Evolutionary conservation across 2,888 invertebrate genomes (phyloP), one percentile per base, ranked within the genome.

Genomic region (Xanthorhoe spadicearia): DNA sequence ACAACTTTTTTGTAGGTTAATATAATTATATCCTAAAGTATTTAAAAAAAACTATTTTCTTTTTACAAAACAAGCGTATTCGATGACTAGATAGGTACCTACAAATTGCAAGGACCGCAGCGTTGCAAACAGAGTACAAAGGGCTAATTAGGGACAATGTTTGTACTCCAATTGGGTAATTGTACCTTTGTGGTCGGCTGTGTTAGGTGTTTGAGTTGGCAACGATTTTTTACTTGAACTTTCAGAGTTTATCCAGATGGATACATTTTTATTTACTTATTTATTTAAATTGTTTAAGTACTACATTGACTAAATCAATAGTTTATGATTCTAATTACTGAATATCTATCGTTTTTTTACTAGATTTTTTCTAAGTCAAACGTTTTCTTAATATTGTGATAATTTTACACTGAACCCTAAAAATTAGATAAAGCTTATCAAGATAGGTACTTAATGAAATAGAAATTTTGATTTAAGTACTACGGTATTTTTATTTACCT

Each of bases 71-170:
- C 38, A 43, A 43, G 38, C 38, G 2, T 43, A 43, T 43, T 43
- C 13, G 38, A 43, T 13, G 7, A 15, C 4, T 48, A 28, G 56
- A 10, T 18, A n/a, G n/a, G n/a, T n/a, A n/a, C n/a, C n/a, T n/a
- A 50, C 50, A 58, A 59, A 59, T 59, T 15, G 38, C 38, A 38
- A 15, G 50, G 35, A 35, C 61, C 62, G 18, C 62, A 62, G 5
- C 2, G 23, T n/a, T 56, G 56, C 28, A 56, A 62, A 62, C 56
- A 51, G 38, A 8, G 15, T 58, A 38, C 55, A 55, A 61, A 51
- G 43, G 50, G 10, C 62, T 62, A 62, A 62, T 62, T 62, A 62
- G 43, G 19, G 48, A 61, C 15, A 18, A 35, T 61, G 55, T 62
- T 62, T 62, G 55, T 51, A 52, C 62, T 46, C 9, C 28, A 50